Conservation (phyloP, 2,113 vertebrate genomes). For the Sorex fumeus region DNA sequence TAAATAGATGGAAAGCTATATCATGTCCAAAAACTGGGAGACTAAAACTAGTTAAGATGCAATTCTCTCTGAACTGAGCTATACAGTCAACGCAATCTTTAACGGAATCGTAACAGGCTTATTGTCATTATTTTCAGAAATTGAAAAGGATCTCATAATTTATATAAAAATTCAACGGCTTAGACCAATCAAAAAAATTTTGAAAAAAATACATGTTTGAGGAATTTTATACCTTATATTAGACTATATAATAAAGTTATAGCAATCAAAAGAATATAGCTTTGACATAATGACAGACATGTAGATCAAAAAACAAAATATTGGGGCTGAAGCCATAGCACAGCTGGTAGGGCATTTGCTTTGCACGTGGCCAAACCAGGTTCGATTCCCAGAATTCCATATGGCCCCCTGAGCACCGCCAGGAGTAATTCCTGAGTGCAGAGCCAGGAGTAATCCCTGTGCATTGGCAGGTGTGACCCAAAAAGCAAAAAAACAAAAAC, state of each 20-base stretch:
- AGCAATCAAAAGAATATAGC: not conserved
- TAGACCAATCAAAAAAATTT: conserved; percentile 25
- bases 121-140: not conserved
- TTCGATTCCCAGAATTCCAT: too few species aligned
- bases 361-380: too few species aligned
- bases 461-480: too few species aligned
- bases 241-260: not conserved
- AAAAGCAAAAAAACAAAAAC: too few species aligned
- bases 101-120: conserved; percentile 5
- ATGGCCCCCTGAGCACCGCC: too few species aligned
- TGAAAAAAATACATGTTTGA: conserved; percentile 13
- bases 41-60: conserved; percentile 3
- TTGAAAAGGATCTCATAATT: conserved; percentile 15
- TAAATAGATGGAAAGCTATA: not conserved
- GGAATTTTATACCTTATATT: conserved; percentile 10
- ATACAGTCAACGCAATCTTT: not conserved
- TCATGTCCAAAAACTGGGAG: conserved; percentile 26
- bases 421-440: too few species aligned
- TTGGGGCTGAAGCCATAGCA: too few species aligned
- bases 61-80: not conserved
- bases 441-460: too few species aligned
- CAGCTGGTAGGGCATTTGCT: too few species aligned
- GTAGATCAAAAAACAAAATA: conserved; percentile 42
- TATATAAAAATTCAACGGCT: conserved; percentile 19
- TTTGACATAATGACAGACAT: not conserved